Conservation (phyloP, 2,113 vertebrate species). For the Riparia riparia region DNA sequence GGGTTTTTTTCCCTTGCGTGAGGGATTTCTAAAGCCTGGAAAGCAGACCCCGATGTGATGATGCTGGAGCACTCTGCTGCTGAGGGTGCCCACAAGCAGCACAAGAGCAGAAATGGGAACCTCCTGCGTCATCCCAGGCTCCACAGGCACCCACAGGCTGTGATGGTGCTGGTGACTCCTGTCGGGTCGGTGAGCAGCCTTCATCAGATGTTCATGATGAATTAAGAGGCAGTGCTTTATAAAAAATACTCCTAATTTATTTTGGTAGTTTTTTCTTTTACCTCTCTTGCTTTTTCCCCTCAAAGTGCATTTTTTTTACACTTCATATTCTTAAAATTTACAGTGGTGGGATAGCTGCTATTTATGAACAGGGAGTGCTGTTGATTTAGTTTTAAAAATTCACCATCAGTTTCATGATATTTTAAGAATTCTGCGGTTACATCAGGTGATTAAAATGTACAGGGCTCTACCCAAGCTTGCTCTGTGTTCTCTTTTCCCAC, state of each 20-base stretch:
- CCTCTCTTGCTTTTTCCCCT: background rate
- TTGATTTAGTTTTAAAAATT: background rate
- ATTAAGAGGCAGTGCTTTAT: background rate
- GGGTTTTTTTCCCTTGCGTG: background rate
- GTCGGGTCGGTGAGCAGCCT: background rate
- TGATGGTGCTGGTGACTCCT: background rate
- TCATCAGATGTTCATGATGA: background rate
- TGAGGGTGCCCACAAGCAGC: background rate
- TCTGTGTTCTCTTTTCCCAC: background rate
- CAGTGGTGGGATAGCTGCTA: background rate
- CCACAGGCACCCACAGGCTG: background rate
- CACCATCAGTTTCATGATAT: background rate
- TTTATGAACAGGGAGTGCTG: background rate
- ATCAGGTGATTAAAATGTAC: background rate
- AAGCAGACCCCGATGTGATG: fast-evolving
- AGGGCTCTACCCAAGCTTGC: background rate
- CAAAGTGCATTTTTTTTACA: background rate
- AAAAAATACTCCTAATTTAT: background rate
- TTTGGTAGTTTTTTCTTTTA: background rate
- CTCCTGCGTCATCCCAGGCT: background rate
- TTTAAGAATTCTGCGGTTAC: background rate
- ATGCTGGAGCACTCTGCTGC: background rate
- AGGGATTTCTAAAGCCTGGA: background rate
- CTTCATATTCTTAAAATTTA: background rate
- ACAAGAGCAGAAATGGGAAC: background rate